phyloP scores from a whole-genome alignment of 2,113 vertebrate genomes.

The Nesoenas mayeri region DNA sequence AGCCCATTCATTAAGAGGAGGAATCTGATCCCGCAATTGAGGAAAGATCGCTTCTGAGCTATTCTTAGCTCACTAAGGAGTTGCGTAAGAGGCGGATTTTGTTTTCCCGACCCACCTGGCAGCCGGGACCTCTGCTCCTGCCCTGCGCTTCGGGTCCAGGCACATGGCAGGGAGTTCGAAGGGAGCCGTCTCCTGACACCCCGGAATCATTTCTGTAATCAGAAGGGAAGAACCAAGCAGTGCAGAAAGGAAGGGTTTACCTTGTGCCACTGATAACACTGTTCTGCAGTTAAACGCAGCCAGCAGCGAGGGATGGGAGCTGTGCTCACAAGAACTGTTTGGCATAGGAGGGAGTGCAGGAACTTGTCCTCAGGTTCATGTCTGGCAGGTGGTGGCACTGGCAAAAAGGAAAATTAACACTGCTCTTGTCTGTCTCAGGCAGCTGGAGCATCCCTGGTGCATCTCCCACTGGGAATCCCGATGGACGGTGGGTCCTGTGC shows the following conservation, averaged over 20 bases:
- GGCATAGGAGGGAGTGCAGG: not conserved
- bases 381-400: not conserved
- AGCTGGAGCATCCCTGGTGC: not conserved
- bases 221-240: not conserved
- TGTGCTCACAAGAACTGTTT: accelerated
- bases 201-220: not conserved
- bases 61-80: not conserved
- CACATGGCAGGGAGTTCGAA: accelerated
- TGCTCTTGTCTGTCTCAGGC: accelerated
- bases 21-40: not conserved
- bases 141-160: not conserved
- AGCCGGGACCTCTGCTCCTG: not conserved
- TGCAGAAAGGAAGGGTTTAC: not conserved
- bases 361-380: not conserved
- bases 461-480: not conserved
- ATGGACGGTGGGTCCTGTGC: accelerated
- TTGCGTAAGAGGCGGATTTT: not conserved
- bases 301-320: not conserved
- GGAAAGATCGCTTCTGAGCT: not conserved
- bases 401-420: not conserved
- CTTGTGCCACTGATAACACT: not conserved
- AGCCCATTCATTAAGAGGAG: not conserved
- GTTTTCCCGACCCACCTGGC: not conserved
- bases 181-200: not conserved
- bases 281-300: accelerated